Evolutionary conservation across 2,113 vertebrate genomes (phyloP).

Genomic region (Dicentrarchus labrax): DNA sequence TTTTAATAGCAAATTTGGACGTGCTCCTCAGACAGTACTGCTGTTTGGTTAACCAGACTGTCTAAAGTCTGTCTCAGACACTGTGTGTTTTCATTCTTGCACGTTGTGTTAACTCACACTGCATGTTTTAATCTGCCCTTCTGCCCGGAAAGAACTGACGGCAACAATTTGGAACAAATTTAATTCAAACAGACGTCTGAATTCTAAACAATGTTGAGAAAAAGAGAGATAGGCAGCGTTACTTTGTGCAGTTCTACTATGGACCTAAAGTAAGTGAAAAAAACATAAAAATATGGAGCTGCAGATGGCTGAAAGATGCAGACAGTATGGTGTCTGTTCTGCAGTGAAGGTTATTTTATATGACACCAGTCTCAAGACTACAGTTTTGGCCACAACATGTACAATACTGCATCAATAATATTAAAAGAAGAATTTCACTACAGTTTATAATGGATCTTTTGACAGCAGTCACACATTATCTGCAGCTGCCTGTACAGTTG

Average conservation of each 20-base stretch:
- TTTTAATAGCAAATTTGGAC: no score
- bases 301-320: background rate
- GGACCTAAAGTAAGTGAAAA: background rate
- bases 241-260: background rate
- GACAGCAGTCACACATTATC: background rate
- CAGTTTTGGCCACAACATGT: background rate
- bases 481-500: background rate
- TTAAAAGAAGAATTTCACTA: background rate
- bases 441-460: background rate
- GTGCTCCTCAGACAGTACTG: background rate
- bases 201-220: background rate
- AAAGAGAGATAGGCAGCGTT: background rate
- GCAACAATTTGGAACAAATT: no score
- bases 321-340: background rate
- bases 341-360: background rate
- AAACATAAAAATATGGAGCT: background rate
- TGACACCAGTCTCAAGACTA: background rate
- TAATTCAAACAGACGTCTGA: no score
- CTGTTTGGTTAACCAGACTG: background rate
- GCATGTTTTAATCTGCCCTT: background rate
- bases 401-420: background rate
- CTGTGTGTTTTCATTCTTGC: background rate
- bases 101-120: background rate
- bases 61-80: background rate
- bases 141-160: no score